phyloP scores from a whole-genome alignment of 2,113 vertebrate species.

The Gambusia affinis region DNA sequence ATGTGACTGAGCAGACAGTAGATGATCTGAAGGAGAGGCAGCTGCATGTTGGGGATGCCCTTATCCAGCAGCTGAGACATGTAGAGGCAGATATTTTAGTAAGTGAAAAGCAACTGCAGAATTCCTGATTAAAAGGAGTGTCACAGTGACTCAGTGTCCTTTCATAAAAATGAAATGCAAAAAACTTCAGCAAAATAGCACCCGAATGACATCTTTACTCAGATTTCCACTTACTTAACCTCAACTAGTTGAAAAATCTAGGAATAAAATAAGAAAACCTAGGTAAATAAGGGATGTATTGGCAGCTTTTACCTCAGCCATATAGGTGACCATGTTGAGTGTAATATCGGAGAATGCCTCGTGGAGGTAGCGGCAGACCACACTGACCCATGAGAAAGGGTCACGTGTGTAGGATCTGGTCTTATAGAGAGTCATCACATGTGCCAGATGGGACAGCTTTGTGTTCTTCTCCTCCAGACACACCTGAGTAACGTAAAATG shows the following conservation, averaged over 20 bases:
- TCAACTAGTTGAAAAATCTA: background rate
- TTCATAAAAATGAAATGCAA: background rate
- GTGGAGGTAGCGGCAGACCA: conserved; percentile 98
- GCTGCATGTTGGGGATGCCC: conserved; percentile 95
- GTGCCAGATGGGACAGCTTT: conserved; percentile 95
- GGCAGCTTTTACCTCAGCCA: conserved; percentile 87
- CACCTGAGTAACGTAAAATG: conserved; percentile 79
- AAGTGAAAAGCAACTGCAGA: background rate
- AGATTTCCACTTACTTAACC: background rate
- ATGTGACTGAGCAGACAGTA: conserved; percentile 96
- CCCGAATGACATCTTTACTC: background rate
- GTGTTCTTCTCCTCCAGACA: conserved; percentile 96
- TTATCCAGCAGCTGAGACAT: conserved; percentile 90
- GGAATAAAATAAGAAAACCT: too few relatives aligned
- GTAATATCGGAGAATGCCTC: conserved; percentile 94
- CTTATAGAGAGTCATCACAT: conserved; percentile 98
- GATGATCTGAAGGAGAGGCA: conserved; percentile 95
- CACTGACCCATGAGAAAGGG: conserved; percentile 95
- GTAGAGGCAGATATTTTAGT: conserved; percentile 8
- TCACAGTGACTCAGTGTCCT: background rate
- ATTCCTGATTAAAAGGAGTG: background rate
- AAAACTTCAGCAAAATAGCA: too few relatives aligned
- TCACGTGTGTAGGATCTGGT: conserved; percentile 96
- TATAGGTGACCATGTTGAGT: conserved; percentile 95
- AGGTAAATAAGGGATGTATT: too few relatives aligned